Percentiles rank a stretch among this genome's conserved stretches.
Conservation (phyloP, 2,797 vertebrate species). For the Threskiornis aethiopicus region DNA sequence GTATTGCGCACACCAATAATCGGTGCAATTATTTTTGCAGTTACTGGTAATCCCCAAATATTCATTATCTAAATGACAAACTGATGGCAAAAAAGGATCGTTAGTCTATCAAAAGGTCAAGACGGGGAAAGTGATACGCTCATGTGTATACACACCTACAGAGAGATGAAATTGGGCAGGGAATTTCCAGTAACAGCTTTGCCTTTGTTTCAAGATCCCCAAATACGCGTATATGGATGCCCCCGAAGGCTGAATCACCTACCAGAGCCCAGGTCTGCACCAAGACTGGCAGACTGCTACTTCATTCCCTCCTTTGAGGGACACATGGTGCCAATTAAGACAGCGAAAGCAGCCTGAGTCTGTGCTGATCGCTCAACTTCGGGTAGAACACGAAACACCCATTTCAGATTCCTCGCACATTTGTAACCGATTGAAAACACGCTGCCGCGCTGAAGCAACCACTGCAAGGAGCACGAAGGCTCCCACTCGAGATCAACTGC, state of each 20-base stretch:
- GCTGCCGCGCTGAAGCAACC: neutral
- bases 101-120: neutral
- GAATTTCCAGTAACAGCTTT: neutral
- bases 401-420: neutral
- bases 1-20: neutral
- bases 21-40: neutral
- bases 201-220: neutral
- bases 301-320: neutral
- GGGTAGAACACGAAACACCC: neutral
- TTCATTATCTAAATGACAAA: neutral
- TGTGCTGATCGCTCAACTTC: neutral
- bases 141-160: neutral
- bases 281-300: neutral
- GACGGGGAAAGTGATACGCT: neutral
- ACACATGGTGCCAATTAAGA: neutral
- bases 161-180: neutral
- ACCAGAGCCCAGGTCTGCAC: neutral
- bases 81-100: neutral
- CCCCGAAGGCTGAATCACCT: fast-evolving
- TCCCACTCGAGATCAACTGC: neutral
- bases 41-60: slow-evolving; percentile 57
- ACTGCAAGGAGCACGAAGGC: neutral
- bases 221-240: fast-evolving
- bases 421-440: neutral
- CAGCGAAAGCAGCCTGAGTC: neutral